Percentiles rank a stretch among this genome's conserved stretches.
Conservation (phyloP, 2,888 invertebrate species). For the Uropetala carovei region DNA sequence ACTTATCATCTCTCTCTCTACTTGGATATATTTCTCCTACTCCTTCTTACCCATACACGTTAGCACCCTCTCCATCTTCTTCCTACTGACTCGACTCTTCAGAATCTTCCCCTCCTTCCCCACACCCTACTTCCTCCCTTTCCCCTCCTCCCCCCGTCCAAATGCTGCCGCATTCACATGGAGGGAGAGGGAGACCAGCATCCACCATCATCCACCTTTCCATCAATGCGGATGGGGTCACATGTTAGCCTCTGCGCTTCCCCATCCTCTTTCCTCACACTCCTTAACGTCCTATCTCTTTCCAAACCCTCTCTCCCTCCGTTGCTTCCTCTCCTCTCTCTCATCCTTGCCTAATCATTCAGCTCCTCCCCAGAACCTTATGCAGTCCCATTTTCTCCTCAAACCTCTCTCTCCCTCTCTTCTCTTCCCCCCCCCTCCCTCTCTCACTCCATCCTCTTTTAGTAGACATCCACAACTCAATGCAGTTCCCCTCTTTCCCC, state of each 20-base stretch:
- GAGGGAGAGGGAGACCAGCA: constrained; percentile 15
- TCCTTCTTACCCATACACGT: background rate
- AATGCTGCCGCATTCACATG: too few relatives aligned
- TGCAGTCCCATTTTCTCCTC: background rate
- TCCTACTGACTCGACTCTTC: background rate
- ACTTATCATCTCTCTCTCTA: background rate
- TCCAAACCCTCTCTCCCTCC: background rate
- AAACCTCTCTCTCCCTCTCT: background rate
- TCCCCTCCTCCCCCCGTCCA: background rate
- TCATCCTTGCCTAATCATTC: background rate
- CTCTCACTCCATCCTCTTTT: too few relatives aligned
- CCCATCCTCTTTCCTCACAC: background rate
- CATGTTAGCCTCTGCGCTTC: constrained; percentile 26
- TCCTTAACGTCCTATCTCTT: background rate
- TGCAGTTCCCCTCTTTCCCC: too few relatives aligned
- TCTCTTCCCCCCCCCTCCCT: background rate
- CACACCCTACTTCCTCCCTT: background rate
- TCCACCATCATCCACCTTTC: background rate
- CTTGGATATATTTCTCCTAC: background rate
- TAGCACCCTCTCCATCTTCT: background rate
- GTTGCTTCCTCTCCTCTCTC: background rate
- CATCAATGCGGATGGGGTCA: constrained; percentile 53
- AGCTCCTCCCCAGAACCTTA: background rate
- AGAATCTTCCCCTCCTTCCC: background rate
- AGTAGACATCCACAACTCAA: too few relatives aligned